Evolutionary conservation across 2,113 vertebrate genomes (phyloP).

Genomic region (Saccopteryx bilineata): DNA sequence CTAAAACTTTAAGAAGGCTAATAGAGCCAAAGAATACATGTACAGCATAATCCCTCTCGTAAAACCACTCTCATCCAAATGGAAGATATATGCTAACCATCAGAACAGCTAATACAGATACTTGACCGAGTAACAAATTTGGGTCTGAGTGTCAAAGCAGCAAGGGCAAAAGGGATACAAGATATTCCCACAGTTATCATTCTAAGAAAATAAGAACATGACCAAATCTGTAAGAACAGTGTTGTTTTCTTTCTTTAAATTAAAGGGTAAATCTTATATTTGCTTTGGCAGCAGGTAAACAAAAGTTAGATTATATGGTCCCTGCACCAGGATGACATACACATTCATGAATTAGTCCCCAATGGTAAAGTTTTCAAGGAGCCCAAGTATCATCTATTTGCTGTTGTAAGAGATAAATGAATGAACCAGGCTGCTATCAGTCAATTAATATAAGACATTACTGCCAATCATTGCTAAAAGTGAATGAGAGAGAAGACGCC

Average conservation of each 20-base stretch:
- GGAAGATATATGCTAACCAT: neutral
- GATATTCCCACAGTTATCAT: neutral
- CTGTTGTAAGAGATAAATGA: neutral
- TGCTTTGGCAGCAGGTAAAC: neutral
- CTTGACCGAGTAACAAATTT: neutral
- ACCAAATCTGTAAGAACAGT: slow-evolving; percentile 9
- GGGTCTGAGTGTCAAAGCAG: neutral
- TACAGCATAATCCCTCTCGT: too few species aligned
- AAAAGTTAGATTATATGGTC: neutral
- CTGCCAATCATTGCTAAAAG: neutral
- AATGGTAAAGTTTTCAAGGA: neutral
- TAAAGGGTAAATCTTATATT: neutral
- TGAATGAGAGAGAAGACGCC: neutral
- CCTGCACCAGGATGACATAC: neutral
- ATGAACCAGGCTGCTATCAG: neutral
- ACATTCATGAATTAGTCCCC: neutral
- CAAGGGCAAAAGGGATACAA: slow-evolving; percentile 3
- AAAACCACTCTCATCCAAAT: neutral
- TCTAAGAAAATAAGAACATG: slow-evolving; percentile 36
- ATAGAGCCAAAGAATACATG: neutral
- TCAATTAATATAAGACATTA: slow-evolving; percentile 7
- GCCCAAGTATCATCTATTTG: neutral
- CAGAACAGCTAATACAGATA: neutral
- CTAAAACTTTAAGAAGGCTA: slow-evolving; percentile 19
- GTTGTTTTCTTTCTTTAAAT: slow-evolving; percentile 29